These are phyloP conservation scores for Sitta europaea DNA, from an alignment of 2,113 vertebrate genomes.

Conservation along the genomic window DNA sequence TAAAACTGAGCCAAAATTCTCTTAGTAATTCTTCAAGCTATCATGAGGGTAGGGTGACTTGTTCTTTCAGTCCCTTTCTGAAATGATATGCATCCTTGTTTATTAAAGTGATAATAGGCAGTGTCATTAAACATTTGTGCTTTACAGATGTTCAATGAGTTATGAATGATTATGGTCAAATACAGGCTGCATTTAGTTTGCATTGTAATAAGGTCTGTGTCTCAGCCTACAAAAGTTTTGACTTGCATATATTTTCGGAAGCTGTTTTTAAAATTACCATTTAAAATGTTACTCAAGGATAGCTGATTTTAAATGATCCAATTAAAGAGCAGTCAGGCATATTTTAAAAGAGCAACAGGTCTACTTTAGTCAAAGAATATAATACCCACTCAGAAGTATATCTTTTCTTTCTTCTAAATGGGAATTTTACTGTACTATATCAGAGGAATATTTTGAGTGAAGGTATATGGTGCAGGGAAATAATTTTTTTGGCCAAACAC, in stretches of 20 bases:
- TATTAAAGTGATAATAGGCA: conserved; percentile 69
- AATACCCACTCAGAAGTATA: neutral
- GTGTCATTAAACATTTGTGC: conserved; percentile 68
- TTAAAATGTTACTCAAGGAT: conserved; percentile 58
- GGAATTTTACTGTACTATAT: neutral
- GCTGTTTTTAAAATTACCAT: conserved; percentile 42
- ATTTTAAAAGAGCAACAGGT: conserved; percentile 43
- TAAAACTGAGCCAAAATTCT: conserved; percentile 75
- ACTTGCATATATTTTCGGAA: conserved; percentile 42
- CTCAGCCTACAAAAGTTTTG: conserved; percentile 50
- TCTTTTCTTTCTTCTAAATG: conserved; percentile 45
- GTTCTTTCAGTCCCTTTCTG: conserved; percentile 58
- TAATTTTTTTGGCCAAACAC: neutral
- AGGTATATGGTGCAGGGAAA: conserved; percentile 34
- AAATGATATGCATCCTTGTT: conserved; percentile 68
- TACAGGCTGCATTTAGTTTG: conserved; percentile 60
- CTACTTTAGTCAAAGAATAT: conserved; percentile 37
- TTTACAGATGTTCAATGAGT: conserved; percentile 66
- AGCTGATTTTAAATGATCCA: conserved; percentile 55
- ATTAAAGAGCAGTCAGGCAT: conserved; percentile 43
- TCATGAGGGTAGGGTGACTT: conserved; percentile 46
- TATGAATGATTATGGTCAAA: conserved; percentile 56
- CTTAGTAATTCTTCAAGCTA: conserved; percentile 71
- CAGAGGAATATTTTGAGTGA: conserved; percentile 33
- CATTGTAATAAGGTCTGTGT: conserved; percentile 57